Base-by-base conservation (phyloP, 2,797 vertebrate genomes). In the Paratrypauchen microcephalus region DNA sequence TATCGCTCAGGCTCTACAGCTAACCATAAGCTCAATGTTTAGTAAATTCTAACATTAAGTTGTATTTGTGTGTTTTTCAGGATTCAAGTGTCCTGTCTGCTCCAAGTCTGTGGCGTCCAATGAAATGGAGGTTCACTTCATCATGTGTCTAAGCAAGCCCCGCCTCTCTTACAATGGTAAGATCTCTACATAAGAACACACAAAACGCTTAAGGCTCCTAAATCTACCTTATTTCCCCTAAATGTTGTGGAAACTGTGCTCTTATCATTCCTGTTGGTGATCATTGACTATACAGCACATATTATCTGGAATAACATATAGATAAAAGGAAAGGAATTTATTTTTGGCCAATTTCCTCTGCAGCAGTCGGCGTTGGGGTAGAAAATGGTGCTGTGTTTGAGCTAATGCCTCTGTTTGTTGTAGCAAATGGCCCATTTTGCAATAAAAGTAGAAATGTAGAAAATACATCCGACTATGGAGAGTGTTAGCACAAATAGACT, bases 91-190 rank as follows among this genome's bases (percentile, higher is more conserved):
- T 94, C 97, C 97, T 90, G 96, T 99, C 92, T 99, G 97, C 92
- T 98, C 97, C 91, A 99, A 99, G 94, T 97, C 97, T 19, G 96
- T 99, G 95, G 96, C 96, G 68, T 97, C 97, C 75, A 97, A 97
- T 61, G 97, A 99, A 91, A 98, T 98, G 97, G 97, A 99, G 92
- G 97, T 98, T 93, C 97, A 99, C 94, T 98, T 99, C 95, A 97
- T 98, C 92, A 98, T 99, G 97, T 99, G 97, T 97, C 93, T 99
- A 89, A 98, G 97, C 95, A 99, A 99, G 91, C 97, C 97, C 78
- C 96, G 97, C 83, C 96, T 99, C 89, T 98, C 97, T 85, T 99
- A 99, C 88, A 99, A 99, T 0, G 97, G 97, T 98, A 94, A 94
- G 95, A 30, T 70, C 64, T 57, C 0, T 21, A 62, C 36, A 62